Evolutionary conservation across 1,140 invertebrate genomes (phyloP).

Genomic region (Coboldia fuscipes): DNA sequence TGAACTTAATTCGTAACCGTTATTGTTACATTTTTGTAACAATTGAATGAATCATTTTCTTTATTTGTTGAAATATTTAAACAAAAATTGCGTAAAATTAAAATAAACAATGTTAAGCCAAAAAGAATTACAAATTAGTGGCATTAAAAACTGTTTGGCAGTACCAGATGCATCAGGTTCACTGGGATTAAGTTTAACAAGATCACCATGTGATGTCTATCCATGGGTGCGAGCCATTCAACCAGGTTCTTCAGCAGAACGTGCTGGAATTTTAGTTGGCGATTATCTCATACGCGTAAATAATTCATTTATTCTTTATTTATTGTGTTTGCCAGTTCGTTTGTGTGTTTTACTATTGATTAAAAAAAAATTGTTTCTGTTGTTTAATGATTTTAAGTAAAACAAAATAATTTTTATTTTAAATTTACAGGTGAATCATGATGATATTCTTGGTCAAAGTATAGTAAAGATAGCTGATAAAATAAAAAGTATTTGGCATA

Average conservation of each 20-base stretch:
- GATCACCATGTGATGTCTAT: conserved; percentile 23
- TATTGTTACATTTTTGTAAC: too few relatives aligned
- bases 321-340: too few relatives aligned
- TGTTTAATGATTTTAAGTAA: neutral
- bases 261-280: conserved; percentile 16
- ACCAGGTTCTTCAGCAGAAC: conserved; percentile 15
- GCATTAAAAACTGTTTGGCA: too few relatives aligned
- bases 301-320: too few relatives aligned
- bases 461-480: conserved; percentile 18
- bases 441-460: conserved; percentile 16
- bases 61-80: too few relatives aligned
- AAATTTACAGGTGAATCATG: conserved; percentile 12
- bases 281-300: conserved; percentile 17
- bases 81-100: too few relatives aligned
- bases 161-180: conserved; percentile 12
- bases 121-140: too few relatives aligned
- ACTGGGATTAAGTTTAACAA: conserved; percentile 19
- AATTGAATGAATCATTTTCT: too few relatives aligned
- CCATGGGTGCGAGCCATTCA: conserved; percentile 22
- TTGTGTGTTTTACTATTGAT: too few relatives aligned
- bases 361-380: neutral
- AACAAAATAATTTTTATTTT: neutral
- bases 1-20: too few relatives aligned
- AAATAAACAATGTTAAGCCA: too few relatives aligned
- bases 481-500: too few relatives aligned